Evolutionary conservation across 2,113 vertebrate species (phyloP).

Genomic region (Prietella phreatophila): DNA sequence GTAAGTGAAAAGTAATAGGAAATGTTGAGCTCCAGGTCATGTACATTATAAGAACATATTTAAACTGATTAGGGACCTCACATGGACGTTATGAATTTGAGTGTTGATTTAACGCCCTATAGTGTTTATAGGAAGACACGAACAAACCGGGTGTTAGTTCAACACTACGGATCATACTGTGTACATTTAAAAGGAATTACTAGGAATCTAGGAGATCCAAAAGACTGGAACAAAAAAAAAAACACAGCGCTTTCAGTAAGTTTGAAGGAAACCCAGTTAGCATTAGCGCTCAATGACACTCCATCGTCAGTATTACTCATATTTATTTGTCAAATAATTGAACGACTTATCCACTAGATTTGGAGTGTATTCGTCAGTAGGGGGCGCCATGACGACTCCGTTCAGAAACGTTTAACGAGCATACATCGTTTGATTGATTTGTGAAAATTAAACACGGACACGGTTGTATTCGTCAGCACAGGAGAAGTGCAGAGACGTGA

Average conservation of each 20-base stretch:
- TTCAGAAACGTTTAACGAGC: too few species aligned
- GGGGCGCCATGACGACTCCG: neutral
- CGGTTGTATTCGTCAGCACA: conserved; percentile 15
- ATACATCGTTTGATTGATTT: neutral
- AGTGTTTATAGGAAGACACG: too few species aligned
- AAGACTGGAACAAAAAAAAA: too few species aligned
- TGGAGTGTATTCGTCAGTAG: neutral
- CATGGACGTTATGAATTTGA: too few species aligned
- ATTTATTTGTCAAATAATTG: neutral
- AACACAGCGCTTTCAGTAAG: too few species aligned
- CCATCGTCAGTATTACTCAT: too few species aligned
- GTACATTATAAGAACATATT: too few species aligned
- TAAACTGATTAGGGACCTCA: neutral
- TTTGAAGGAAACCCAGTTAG: neutral
- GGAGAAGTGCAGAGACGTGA: conserved; percentile 48
- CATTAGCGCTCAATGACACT: neutral
- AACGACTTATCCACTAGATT: neutral
- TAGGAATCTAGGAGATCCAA: too few species aligned
- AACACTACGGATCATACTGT: too few species aligned
- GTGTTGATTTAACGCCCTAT: too few species aligned
- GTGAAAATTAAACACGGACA: neutral
- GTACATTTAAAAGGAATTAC: too few species aligned
- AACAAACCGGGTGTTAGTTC: too few species aligned
- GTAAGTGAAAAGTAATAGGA: conserved; percentile 44
- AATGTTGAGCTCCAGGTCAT: neutral